phyloP scores from a whole-genome alignment of 2,113 vertebrate species.

The Gallinago media region DNA sequence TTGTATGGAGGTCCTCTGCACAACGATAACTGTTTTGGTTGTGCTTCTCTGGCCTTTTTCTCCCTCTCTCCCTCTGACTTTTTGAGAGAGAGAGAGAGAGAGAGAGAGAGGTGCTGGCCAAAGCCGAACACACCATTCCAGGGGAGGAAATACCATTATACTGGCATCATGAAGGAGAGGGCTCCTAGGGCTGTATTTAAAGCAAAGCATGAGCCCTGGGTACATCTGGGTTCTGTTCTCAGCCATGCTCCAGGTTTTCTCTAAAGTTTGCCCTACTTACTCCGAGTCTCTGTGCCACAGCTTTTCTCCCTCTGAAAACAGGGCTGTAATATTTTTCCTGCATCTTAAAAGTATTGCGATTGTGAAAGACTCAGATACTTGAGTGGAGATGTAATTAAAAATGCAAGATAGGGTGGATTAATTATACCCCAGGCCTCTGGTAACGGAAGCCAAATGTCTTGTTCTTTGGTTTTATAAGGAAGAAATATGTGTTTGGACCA shows the following conservation, averaged over 20 bases:
- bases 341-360: not conserved
- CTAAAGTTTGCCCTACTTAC: slow-evolving; percentile 26
- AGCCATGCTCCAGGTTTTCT: not conserved
- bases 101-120: not conserved
- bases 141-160: slow-evolving; percentile 67
- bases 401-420: slow-evolving; percentile 6
- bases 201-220: slow-evolving; percentile 22
- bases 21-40: not conserved
- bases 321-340: not conserved
- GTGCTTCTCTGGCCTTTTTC: slow-evolving; percentile 25
- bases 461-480: slow-evolving; percentile 20
- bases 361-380: slow-evolving; percentile 26
- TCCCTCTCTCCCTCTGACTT: not conserved
- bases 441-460: slow-evolving; percentile 24
- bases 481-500: slow-evolving; percentile 7
- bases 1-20: slow-evolving; percentile 33
- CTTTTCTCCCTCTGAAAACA: not conserved
- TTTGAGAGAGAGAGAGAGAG: not conserved
- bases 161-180: slow-evolving; percentile 48
- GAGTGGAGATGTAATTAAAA: slow-evolving; percentile 48
- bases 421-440: not conserved
- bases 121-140: slow-evolving; percentile 22
- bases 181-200: slow-evolving; percentile 35
- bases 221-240: slow-evolving; percentile 56
- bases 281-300: not conserved